These are phyloP conservation scores for Neopipo cinnamomea DNA, from an alignment of 2,113 vertebrate genomes.

Conservation along the genomic window DNA sequence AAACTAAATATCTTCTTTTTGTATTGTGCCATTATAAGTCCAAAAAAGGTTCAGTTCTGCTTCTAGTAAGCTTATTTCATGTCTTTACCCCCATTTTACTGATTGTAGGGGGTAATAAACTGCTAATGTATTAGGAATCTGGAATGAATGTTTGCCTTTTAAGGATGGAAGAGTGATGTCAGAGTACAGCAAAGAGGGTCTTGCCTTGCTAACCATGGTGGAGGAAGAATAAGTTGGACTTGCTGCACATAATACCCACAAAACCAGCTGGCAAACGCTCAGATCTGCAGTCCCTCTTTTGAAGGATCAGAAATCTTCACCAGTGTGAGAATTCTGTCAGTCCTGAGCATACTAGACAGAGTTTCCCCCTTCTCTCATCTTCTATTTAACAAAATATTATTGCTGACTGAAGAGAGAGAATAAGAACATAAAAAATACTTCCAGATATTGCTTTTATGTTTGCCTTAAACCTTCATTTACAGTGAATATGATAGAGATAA, in stretches of 20 bases:
- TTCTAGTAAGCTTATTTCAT: neutral
- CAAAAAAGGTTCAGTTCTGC: neutral
- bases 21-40: neutral
- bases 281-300: neutral
- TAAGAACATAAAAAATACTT: neutral
- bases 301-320: neutral
- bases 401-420: neutral
- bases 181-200: neutral
- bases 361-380: neutral
- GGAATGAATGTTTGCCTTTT: neutral
- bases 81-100: neutral
- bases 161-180: neutral
- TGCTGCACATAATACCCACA: neutral
- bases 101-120: neutral
- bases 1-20: neutral
- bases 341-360: neutral
- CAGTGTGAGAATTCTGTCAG: neutral
- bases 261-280: fast-evolving
- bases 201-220: neutral
- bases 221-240: neutral
- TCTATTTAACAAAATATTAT: neutral
- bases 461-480: neutral
- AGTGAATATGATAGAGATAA: neutral
- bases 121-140: neutral
- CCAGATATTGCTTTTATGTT: neutral